phyloP scores from a whole-genome alignment of 2,797 vertebrate species.

The Glyptemys insculpta region DNA sequence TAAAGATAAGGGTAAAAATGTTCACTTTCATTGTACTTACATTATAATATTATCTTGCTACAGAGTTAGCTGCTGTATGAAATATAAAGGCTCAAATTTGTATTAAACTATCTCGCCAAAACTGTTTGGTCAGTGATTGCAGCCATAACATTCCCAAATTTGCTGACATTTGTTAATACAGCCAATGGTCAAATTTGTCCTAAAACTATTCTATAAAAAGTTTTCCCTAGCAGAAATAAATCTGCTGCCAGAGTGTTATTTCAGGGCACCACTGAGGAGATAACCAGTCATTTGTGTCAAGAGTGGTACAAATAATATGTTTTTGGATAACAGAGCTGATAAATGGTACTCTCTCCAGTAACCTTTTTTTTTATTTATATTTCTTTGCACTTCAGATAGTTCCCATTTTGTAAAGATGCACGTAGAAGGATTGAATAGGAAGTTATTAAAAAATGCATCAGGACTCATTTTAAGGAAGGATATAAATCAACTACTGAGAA shows the following conservation, averaged over 20 bases:
- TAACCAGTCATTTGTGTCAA: conserved; percentile 19
- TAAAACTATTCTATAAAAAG: not conserved
- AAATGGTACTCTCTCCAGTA: not conserved
- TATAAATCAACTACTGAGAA: not conserved
- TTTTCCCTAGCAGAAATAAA: not conserved
- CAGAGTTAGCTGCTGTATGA: not conserved
- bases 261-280: conserved; percentile 34
- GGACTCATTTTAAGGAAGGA: not conserved
- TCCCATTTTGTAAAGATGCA: not conserved
- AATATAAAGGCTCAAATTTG: not conserved
- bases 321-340: conserved; percentile 29
- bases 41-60: not conserved
- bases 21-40: not conserved
- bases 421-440: not conserved
- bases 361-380: not conserved
- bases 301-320: not conserved
- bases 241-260: conserved; percentile 17
- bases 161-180: not conserved
- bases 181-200: not conserved
- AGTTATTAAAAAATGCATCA: not conserved
- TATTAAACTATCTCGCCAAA: rapidly evolving
- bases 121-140: not conserved
- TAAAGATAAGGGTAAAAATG: not conserved
- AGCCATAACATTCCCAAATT: not conserved
- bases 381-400: not conserved